Evolutionary conservation across 2,888 invertebrate species (phyloP), one percentile per base, ranked within the genome.

Genomic region (Cepaea hortensis): DNA sequence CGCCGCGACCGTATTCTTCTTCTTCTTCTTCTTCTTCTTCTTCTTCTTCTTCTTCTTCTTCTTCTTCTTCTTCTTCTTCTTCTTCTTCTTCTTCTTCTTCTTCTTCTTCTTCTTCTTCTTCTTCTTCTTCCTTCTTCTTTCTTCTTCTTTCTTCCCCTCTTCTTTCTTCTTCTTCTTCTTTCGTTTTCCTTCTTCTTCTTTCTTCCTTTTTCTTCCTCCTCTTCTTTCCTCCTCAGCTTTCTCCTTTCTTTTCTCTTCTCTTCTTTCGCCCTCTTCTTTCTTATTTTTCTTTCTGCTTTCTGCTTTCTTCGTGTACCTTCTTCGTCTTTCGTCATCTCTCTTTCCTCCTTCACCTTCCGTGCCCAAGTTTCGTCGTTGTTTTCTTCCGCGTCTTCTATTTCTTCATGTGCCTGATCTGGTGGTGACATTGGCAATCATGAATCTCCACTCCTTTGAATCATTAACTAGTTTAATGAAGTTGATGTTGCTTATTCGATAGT

Each of bases 141-240:
- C 72, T 62, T 81, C 81, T 80, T 61, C 80, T 61, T 85, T 23
- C 80, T n/a, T 72, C 70, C 80, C 61, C 70, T 72, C 80, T 50
- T 85, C 48, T 80, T 72, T 72, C 3, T 85, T 55, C 80, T n/a
- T 81, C 81, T 85, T n/a, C 80, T 70, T 72, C 35, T 77, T 65
- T 85, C 5, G 50, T 65, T 81, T 46, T 68, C 68, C 35, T 48
- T 73, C 48, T 46, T n/a, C 46, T 9, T 70, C 9, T 13, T 46
- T n/a, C 46, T 9, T 70, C 9, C 77, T 70, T n/a, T 48, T 80
- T 55, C 75, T 15, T 20, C 11, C 46, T 7, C 20, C 62, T 35
- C 7, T 50, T 70, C 62, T 48, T 55, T 46, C n/a, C 20, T 35
- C 68, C 11, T 68, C 61, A n/a, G 15, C 65, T 46, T 85, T 11